phyloP scores from a whole-genome alignment of 2,888 invertebrate species.

The Sarcophaga rosellei region DNA sequence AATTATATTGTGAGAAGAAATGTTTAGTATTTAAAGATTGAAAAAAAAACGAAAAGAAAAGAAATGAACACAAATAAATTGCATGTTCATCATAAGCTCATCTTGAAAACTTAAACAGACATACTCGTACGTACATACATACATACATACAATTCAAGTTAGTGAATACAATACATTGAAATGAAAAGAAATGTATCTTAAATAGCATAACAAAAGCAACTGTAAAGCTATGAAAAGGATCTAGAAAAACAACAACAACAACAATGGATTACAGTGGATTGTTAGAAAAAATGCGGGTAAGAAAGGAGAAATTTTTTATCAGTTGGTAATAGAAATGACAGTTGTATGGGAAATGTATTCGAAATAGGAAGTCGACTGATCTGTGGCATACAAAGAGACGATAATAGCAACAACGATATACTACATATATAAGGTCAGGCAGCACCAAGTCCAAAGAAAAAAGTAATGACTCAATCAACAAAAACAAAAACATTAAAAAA shows the following conservation, averaged over 20 bases:
- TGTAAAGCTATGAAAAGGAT: constrained; percentile 53
- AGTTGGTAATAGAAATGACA: too few relatives aligned
- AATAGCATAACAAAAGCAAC: constrained; percentile 57
- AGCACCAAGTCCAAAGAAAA: too few relatives aligned
- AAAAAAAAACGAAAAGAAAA: background rate
- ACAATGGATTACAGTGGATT: constrained; percentile 32
- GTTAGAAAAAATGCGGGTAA: background rate
- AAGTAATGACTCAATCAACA: too few relatives aligned
- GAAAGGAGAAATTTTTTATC: background rate
- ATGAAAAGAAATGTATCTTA: constrained; percentile 39
- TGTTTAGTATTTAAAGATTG: constrained; percentile 46
- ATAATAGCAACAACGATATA: too few relatives aligned
- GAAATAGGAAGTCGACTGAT: too few relatives aligned
- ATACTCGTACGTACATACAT: background rate
- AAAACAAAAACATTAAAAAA: too few relatives aligned
- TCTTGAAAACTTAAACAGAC: constrained; percentile 42
- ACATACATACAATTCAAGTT: background rate
- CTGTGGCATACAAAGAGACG: too few relatives aligned
- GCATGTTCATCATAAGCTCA: constrained; percentile 69
- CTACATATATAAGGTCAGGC: too few relatives aligned
- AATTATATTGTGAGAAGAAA: constrained; percentile 63
- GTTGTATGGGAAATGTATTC: too few relatives aligned
- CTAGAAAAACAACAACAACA: background rate
- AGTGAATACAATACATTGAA: constrained; percentile 49
- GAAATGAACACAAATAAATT: constrained; percentile 65